phyloP scores from a whole-genome alignment of 2,797 vertebrate genomes.

The Echiichthys vipera region DNA sequence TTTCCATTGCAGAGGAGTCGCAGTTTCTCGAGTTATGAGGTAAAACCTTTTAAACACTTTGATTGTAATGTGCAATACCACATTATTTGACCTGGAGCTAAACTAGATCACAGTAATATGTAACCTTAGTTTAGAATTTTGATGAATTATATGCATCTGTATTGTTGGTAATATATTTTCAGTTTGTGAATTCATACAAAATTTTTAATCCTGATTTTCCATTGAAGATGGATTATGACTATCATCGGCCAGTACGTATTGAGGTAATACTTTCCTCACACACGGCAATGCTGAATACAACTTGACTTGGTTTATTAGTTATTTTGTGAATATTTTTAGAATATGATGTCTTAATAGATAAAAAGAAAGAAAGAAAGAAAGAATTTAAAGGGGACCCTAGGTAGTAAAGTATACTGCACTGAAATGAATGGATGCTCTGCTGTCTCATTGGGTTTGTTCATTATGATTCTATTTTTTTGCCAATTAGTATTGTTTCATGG shows the following conservation, averaged over 20 bases:
- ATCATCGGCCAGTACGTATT: fast-evolving
- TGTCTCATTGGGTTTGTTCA: background rate
- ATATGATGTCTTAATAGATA: background rate
- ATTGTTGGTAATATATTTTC: background rate
- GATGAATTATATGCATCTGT: background rate
- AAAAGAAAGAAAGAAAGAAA: background rate
- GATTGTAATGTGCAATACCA: background rate
- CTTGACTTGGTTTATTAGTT: background rate
- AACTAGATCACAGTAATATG: no score
- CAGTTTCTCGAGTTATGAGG: background rate
- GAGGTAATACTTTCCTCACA: background rate
- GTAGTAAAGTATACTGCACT: background rate
- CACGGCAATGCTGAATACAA: background rate
- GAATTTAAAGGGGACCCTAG: background rate
- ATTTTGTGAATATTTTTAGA: background rate
- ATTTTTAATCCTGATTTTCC: background rate
- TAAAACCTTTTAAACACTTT: background rate
- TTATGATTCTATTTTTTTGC: no score
- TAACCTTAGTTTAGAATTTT: no score
- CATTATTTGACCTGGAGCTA: background rate
- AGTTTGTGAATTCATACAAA: background rate
- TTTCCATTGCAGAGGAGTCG: background rate
- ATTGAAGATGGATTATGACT: background rate
- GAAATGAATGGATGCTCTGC: background rate
- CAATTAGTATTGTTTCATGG: background rate